Conservation (phyloP, 1,140 invertebrate species). For the Polyergus mexicanus region DNA sequence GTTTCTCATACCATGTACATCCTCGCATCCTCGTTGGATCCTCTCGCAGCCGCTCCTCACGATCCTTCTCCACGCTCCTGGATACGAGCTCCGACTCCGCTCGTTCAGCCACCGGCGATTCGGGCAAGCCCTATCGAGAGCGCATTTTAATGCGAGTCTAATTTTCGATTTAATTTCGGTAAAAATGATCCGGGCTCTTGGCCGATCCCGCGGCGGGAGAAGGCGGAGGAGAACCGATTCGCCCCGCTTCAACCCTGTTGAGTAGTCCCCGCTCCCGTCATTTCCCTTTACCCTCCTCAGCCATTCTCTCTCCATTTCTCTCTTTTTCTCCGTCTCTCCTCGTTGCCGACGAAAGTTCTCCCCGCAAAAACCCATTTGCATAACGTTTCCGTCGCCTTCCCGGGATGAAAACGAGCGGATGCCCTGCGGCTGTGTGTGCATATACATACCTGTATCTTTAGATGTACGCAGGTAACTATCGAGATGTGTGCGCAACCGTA, state of each 20-base stretch:
- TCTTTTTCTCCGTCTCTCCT: constrained; percentile 38
- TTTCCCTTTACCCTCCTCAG: constrained; percentile 14
- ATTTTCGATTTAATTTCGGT: constrained; percentile 86
- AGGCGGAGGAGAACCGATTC: constrained; percentile 64
- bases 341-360: constrained; percentile 79
- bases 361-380: constrained; percentile 80
- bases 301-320: background rate
- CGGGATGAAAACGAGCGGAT: constrained; percentile 79
- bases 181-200: constrained; percentile 81
- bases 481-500: constrained; percentile 50
- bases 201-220: constrained; percentile 70
- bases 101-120: constrained; percentile 79
- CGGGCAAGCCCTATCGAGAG: constrained; percentile 78
- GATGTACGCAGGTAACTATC: constrained; percentile 26
- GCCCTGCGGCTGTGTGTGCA: constrained; percentile 65
- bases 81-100: constrained; percentile 55
- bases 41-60: constrained; percentile 44
- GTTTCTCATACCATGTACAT: constrained; percentile 22
- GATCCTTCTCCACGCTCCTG: constrained; percentile 52
- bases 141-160: constrained; percentile 84
- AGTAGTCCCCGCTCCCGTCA: constrained; percentile 43
- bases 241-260: constrained; percentile 49
- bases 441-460: constrained; percentile 41
- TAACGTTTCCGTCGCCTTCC: constrained; percentile 81
- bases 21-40: constrained; percentile 34